These are phyloP conservation scores for Molossus molossus DNA, from an alignment of 2,797 vertebrate species.

Conservation along the genomic window DNA sequence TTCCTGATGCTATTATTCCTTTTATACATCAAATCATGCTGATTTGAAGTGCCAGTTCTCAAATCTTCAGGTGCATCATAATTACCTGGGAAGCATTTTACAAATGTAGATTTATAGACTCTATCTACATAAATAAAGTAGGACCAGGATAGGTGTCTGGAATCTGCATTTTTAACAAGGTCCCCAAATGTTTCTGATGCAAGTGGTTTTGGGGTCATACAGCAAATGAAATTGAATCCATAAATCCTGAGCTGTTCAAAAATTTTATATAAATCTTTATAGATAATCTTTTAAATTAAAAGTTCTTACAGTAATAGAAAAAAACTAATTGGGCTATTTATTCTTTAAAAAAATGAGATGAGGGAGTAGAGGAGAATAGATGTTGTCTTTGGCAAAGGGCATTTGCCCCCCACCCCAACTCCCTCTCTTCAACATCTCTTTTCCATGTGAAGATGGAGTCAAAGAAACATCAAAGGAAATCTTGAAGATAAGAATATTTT, in stretches of 20 bases:
- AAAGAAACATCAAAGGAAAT: slow-evolving; percentile 23
- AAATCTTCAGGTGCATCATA: slow-evolving; percentile 3
- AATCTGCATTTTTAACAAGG: slow-evolving; percentile 26
- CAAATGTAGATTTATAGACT: background rate
- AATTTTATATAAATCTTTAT: slow-evolving; percentile 33
- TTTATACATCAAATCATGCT: background rate
- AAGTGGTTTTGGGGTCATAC: background rate
- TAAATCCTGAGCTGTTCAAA: slow-evolving; percentile 19
- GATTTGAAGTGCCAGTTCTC: background rate
- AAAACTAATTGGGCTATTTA: slow-evolving; percentile 34
- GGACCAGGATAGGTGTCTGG: background rate
- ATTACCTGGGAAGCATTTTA: background rate
- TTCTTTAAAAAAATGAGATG: slow-evolving; percentile 7
- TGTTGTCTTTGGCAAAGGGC: background rate
- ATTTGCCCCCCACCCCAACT: background rate
- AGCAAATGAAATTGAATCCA: slow-evolving; percentile 8
- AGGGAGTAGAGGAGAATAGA: background rate
- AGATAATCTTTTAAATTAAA: slow-evolving; percentile 1
- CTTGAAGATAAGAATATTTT: slow-evolving; percentile 14
- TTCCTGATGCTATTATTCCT: background rate
- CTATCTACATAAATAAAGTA: slow-evolving; percentile 1
- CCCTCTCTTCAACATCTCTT: slow-evolving; percentile 31
- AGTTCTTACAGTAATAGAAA: background rate
- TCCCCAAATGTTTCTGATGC: background rate
- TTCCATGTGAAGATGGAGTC: slow-evolving; percentile 26